Base-by-base conservation (phyloP, 2,113 vertebrate species). In the Phalacrocorax carbo region DNA sequence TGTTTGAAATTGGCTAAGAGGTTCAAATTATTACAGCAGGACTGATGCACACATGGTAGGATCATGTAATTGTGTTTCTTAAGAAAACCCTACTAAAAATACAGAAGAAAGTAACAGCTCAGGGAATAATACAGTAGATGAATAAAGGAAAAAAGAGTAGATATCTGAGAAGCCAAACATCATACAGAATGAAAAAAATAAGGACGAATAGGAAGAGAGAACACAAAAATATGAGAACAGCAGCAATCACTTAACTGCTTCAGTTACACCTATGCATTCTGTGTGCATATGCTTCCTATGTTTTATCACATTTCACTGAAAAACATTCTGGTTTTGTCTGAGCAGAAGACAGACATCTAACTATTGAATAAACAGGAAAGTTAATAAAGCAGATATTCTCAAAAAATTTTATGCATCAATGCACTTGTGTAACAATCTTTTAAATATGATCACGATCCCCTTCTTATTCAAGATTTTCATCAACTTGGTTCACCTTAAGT, bases 401-500 rank as follows among this genome's bases (percentile, higher is more conserved):
- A 89, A 96, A 78, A 72, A 86, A 76, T 96, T 94, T 93, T 86
- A 92, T 89, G 80, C 90, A 80, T 68, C 88, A 69, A 58, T 54
- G 68, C 86, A 76, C 44, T 87, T 70, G 61, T 80, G 82, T 82
- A 96, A 94, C 61, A 76, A 84, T 91, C 66, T 92, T 93, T 88
- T 86, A 96, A 92, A 89, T 60, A 97, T 29, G 92, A 77, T 73
- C 42, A 89, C 19, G 62, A 89, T 94, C 49, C 86, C 71, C 76
- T 88, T 80, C 58, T 82, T 92, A 72, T 11, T 83, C 60, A 90
- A 91, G 80, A 94, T 95, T 96, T 96, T 96, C 91, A 92, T 87
- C 94, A 96, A 46, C 68, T 86, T 79, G 52, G 66, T 82, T 94
- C 86, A 94, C 93, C 95, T 96, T 96, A 77, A 93, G 72, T 89